Base-by-base conservation (phyloP, 2,797 vertebrate species). In the Darevskia nairensis region DNA sequence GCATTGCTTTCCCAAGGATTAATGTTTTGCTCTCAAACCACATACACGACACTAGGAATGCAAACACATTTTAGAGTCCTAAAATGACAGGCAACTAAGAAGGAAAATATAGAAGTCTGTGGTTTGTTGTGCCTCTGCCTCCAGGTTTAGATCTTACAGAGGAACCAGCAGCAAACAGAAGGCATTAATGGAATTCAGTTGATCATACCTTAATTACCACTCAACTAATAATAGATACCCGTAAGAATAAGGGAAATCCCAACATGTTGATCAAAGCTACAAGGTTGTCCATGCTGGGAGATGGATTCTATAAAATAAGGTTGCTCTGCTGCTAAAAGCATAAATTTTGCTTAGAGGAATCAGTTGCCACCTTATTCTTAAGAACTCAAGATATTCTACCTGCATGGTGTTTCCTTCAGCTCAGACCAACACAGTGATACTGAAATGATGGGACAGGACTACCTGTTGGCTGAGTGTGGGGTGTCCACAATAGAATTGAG, bases 1-100 rank as follows among this genome's bases (percentile, higher is more conserved):
- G 78, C 86, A 76, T 89, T 13, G 4, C 89, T 82, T 86, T 84
- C 87, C 76, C 82, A 86, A 93, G 86, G 85, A 89, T 75, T 86
- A 85, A 64, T 92, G 85, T 46, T 85, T 76, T 32, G 83, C 64
- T 85, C 59, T 87, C 72, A 64, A 85, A 64, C 50, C 66, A 84
- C 59, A 90, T 35, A 32, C 59, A 74, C 81, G 68, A 80, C 23
- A 76, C 64, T 66, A 66, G 79, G 66, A 88, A 86, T 71, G 27
- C 89, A 88, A 72, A 46, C 19, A 61, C 41, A 35, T 78, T 88
- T 90, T 35, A 64, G 13, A 85, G 19, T 41, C 29, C 19, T 35
- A 90, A 88, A 32, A 74, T 6, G 79, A 88, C 74, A 69, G 83
- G 74, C 88, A 90, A 88, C 68, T 46, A 74, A 44, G 19, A 25